Evolutionary conservation across 2,113 vertebrate species (phyloP), one percentile per base, ranked within the genome.

Genomic region (Anthoscopus minutus): DNA sequence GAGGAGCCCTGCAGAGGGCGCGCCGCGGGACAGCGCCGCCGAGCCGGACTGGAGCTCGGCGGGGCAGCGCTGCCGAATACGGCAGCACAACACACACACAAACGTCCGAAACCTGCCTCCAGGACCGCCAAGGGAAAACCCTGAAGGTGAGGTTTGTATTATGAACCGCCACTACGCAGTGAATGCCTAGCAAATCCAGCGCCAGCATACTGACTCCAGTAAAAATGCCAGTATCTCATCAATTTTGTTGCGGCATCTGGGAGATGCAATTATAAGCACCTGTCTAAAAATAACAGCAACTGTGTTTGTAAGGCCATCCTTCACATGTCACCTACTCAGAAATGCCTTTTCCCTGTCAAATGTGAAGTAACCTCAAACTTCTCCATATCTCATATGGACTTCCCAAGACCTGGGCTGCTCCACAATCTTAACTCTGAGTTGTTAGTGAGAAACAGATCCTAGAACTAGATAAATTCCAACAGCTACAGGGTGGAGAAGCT

Each of bases 1-100:
- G 40, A 80, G 86, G 76, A 12, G 79, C 80, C 89, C 88, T 84
- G 92, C 91, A 95, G 95, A 83, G 94, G 92, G 94, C 76, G 67
- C 81, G 58, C 81, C 40, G 88, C n/a, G 13, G 35, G 47, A 30
- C 65, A 9, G 4, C 19, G 5, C 15, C 0, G 57, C 38, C 1
- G 56, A 16, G 2, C 8, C 37, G 3, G 74, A 37, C 58, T 6
- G 6, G 57, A 57, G 57, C 30, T 3, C 35, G 25, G 65, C 78
- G 3, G 12, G n/a, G 22, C 23, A 14, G 30, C 6, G 9, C 18
- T 4, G 1, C 21, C 31, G 20, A 8, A 4, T 6, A 25, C 30
- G 70, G 57, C 13, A n/a, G 45, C 60, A 22, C 6, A 28, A 5
- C 31, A 22, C 31, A 33, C 11, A 11, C 7, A 19, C 0, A 1